A percentile compares a stretch with the other conserved stretches of the same genome.
These are phyloP conservation scores for Dicentrarchus labrax DNA, from an alignment of 2,113 vertebrate species.

Conservation along the genomic window DNA sequence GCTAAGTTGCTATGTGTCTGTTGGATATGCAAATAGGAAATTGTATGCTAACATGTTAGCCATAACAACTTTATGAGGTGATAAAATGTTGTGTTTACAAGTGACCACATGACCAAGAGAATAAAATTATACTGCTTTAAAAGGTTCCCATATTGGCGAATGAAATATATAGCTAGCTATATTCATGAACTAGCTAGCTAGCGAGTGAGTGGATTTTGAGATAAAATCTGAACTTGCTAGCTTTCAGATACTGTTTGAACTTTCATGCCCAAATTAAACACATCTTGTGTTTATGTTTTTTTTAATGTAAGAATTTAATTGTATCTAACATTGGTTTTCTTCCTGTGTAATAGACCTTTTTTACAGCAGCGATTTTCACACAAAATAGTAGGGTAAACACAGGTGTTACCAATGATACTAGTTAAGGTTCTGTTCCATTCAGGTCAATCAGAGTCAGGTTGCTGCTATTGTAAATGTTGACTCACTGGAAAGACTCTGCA, in stretches of 20 bases:
- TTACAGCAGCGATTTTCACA: too few relatives aligned
- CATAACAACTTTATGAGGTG: too few relatives aligned
- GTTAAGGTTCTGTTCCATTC: too few relatives aligned
- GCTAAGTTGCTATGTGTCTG: background rate
- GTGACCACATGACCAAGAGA: too few relatives aligned
- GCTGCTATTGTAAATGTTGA: too few relatives aligned
- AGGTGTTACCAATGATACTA: too few relatives aligned
- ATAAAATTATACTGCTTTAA: background rate
- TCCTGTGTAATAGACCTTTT: background rate
- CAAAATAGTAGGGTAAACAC: too few relatives aligned
- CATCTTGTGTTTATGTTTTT: background rate
- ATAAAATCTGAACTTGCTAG: background rate
- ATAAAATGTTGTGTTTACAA: too few relatives aligned
- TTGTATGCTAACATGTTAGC: background rate
- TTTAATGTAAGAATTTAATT: background rate
- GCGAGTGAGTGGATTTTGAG: background rate
- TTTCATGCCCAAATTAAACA: background rate
- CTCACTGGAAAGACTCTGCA: too few relatives aligned
- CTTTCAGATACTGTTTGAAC: too few relatives aligned
- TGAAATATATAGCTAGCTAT: too few relatives aligned
- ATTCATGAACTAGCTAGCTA: background rate
- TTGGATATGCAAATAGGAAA: background rate
- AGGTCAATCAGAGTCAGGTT: too few relatives aligned
- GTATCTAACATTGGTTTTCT: background rate
- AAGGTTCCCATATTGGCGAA: background rate